Evolutionary conservation across 2,113 vertebrate species (phyloP).

Genomic region (Spheniscus mendiculus): DNA sequence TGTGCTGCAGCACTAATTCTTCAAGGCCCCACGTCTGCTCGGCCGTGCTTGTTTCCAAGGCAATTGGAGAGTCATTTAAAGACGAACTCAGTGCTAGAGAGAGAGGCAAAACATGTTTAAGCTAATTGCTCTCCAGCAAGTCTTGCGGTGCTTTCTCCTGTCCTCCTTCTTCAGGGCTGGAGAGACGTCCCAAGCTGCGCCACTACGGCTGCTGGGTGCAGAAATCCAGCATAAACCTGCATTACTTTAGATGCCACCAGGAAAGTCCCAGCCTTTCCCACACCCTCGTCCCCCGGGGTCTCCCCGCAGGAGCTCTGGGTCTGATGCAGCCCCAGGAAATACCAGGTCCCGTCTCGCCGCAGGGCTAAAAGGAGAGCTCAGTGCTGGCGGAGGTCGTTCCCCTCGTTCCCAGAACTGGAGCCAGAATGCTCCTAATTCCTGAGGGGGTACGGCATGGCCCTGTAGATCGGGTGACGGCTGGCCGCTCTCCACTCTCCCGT

Average conservation of each 20-base stretch:
- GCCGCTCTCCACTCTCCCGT: background rate
- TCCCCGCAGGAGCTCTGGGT: background rate
- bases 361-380: background rate
- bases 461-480: background rate
- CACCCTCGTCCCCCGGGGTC: accelerated
- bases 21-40: accelerated
- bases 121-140: background rate
- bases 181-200: accelerated
- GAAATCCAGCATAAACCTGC: background rate
- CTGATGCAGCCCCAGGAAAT: background rate
- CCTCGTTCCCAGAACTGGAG: background rate
- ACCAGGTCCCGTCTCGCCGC: accelerated
- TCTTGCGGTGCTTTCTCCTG: background rate
- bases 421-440: background rate
- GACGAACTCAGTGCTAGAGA: background rate
- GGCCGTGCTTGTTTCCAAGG: background rate
- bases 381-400: accelerated
- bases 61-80: background rate
- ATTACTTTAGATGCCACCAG: background rate
- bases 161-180: background rate
- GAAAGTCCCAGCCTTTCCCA: background rate
- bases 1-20: background rate
- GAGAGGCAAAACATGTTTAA: background rate
- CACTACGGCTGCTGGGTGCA: background rate
- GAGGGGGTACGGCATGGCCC: background rate